Base-by-base conservation (phyloP, 1,140 invertebrate species). In the Eriocheir sinensis region DNA sequence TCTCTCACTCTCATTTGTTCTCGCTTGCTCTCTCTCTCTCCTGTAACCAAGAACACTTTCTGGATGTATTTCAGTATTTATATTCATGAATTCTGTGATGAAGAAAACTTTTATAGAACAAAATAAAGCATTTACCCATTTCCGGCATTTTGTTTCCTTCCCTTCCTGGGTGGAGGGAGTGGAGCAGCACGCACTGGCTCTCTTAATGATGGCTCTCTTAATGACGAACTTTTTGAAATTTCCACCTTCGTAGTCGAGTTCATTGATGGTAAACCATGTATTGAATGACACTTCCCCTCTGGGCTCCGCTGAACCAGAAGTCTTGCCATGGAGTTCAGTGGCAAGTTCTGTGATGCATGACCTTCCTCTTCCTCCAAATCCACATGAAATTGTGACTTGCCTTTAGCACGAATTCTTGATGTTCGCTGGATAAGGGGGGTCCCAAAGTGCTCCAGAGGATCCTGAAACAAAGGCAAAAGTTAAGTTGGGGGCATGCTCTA, bases 391-490 rank as follows among this genome's bases (percentile, higher is more conserved):
- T 79, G 90, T 41, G 90, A 34, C 3, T 9, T 81, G 8, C 32
- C 17, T 21, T 72, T 30, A 6, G 80, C 15, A 27, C 30, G 15
- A 2, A 27, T 1, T 36, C 90, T 0, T 81, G 90, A 41, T 6
- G 38, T 38, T 15, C 90, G 90, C 38, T 92, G 90, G 38, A 80
- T 72, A 32, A 92, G 79, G 12, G 90, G 90, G 36, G 79, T 81
- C 9, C 79, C 90, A 9, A 92, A 36, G 80, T 92, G 79, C 21
- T 92, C 90, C 21, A 92, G 90, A 17, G 90, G 90, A 44, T 92
- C 90, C 90, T 92, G 90, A 27, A 81, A n/a, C 30, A 44, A 3
- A 44, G 32, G 40, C 8, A 41, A 72, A 9, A 81, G 2, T 9
- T 36, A 9, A 86, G 32, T 36, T 3, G 8, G 27, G 8, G n/a